phyloP scores from a whole-genome alignment of 2,113 vertebrate genomes.

The Oenanthe oenanthe region DNA sequence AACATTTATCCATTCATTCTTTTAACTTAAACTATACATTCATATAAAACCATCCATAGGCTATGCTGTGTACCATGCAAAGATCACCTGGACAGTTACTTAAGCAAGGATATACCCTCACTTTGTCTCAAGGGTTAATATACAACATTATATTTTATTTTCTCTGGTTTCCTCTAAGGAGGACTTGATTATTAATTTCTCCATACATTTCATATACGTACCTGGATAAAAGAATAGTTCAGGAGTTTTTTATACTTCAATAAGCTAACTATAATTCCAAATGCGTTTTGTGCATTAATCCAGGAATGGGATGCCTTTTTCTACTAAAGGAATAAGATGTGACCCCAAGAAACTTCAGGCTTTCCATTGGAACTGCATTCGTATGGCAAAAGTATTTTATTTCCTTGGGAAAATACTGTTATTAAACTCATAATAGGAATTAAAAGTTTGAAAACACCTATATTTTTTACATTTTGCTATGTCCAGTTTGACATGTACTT shows the following conservation, averaged over 20 bases:
- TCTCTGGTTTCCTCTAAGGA: background rate
- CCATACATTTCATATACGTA: background rate
- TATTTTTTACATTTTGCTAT: background rate
- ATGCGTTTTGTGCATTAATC: background rate
- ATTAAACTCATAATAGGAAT: background rate
- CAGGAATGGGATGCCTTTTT: background rate
- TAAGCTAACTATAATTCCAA: background rate
- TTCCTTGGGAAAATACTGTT: background rate
- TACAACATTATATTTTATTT: background rate
- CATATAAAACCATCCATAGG: background rate
- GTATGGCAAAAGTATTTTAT: background rate
- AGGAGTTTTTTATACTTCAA: background rate
- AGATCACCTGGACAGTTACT: background rate
- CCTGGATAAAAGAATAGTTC: background rate
- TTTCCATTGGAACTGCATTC: background rate
- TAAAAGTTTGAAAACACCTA: background rate
- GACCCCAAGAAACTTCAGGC: background rate
- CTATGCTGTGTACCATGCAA: background rate
- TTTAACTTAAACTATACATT: background rate
- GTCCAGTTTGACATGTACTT: background rate
- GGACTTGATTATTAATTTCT: background rate
- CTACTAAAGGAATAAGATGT: background rate
- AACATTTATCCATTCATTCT: background rate
- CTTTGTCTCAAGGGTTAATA: background rate
- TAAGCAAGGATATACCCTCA: background rate